A percentile compares a stretch with the other conserved stretches of the same genome.
phyloP scores from a whole-genome alignment of 2,797 vertebrate species.

The Danio jaintianensis region DNA sequence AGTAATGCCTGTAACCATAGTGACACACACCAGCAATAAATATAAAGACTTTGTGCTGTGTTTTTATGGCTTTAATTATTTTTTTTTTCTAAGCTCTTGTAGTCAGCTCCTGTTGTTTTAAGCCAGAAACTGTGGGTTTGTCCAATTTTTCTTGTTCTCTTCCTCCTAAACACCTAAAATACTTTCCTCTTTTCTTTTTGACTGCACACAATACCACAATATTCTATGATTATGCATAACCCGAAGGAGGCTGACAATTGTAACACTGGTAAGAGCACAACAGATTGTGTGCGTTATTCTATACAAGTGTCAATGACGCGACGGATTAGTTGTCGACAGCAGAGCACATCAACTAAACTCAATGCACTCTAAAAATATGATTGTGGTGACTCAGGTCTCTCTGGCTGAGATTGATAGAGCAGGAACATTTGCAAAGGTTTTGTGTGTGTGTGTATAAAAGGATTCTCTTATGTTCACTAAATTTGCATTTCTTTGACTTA shows the following conservation, averaged over 20 bases:
- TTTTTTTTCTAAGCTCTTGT: neutral
- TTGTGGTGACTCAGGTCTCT: conserved; percentile 1
- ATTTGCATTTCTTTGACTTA: neutral
- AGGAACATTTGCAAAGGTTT: conserved; percentile 16
- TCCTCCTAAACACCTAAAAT: neutral
- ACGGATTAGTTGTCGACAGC: neutral
- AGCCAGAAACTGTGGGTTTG: neutral
- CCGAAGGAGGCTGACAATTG: neutral
- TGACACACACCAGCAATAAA: neutral
- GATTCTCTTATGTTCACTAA: neutral
- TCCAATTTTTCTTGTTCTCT: neutral
- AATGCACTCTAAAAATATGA: conserved; percentile 8
- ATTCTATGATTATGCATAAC: neutral
- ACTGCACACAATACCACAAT: neutral
- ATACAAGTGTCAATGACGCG: neutral
- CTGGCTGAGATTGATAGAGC: conserved; percentile 15
- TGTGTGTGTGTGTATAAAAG: neutral
- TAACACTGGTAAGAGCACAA: neutral
- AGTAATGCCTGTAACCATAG: conserved; percentile 12
- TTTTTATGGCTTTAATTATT: neutral
- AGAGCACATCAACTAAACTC: neutral
- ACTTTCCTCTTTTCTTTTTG: neutral
- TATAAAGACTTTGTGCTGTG: conserved; percentile 2
- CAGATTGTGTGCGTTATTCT: neutral
- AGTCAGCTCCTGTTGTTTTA: neutral